Conservation (phyloP, 2,888 invertebrate species). For the Perizoma flavofasciatum region DNA sequence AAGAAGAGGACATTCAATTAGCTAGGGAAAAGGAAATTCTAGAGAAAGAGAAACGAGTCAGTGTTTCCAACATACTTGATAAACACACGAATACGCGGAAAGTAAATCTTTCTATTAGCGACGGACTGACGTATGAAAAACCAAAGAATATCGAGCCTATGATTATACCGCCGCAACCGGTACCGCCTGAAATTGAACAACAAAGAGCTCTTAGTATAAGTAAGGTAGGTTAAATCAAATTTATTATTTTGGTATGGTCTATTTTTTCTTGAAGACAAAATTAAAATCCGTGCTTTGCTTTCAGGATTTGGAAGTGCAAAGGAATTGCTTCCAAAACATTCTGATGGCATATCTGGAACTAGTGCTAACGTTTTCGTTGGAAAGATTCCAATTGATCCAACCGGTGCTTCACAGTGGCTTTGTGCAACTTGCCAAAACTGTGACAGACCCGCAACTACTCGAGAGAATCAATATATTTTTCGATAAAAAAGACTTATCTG, state of each 20-base stretch:
- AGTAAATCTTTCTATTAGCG: conserved; percentile 73
- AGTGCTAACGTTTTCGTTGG: conserved; percentile 85
- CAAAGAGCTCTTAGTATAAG: conserved; percentile 92
- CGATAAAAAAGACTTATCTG: conserved; percentile 78
- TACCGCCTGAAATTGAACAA: conserved; percentile 92
- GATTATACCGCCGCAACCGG: conserved; percentile 85
- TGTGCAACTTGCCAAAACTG: conserved; percentile 72
- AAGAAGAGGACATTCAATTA: conserved; percentile 47
- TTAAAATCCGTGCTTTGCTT: conserved; percentile 31
- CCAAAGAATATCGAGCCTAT: conserved; percentile 69
- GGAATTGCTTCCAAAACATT: conserved; percentile 93
- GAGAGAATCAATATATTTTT: conserved; percentile 82
- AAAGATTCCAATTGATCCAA: conserved; percentile 81
- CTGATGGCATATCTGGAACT: conserved; percentile 93
- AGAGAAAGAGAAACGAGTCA: conserved; percentile 59
- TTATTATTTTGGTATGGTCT: not conserved
- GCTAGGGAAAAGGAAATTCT: conserved; percentile 29
- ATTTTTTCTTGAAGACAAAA: conserved; percentile 22
- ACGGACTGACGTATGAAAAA: conserved; percentile 62
- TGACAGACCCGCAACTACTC: conserved; percentile 75
- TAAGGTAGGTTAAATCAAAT: conserved; percentile 83
- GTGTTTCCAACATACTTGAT: conserved; percentile 57
- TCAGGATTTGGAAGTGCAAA: conserved; percentile 93
- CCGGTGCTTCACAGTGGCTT: conserved; percentile 75
- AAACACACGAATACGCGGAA: conserved; percentile 60